Conservation (phyloP, 2,113 vertebrate genomes). For the Percopsis transmontana region DNA sequence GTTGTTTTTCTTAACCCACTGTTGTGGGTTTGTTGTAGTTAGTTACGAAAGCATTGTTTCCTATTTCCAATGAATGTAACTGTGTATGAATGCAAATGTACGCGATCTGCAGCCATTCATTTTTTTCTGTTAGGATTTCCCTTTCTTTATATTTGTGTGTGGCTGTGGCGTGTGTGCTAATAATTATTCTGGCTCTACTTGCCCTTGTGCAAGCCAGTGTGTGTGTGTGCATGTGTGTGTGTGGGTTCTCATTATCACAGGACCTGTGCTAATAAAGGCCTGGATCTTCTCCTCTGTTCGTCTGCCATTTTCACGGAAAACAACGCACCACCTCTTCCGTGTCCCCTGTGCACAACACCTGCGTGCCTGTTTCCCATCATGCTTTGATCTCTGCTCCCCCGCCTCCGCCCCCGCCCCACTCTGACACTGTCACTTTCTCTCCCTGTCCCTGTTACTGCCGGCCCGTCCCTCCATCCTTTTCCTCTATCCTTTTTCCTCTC, state of each 20-base stretch:
- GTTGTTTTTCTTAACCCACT: background rate
- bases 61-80: too few species aligned
- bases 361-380: background rate
- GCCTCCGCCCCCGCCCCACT: background rate
- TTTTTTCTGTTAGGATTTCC: background rate
- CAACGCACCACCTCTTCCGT: conserved; percentile 24
- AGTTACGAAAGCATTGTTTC: too few species aligned
- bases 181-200: background rate
- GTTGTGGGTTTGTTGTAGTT: background rate
- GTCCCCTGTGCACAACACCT: conserved; percentile 5
- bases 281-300: conserved; percentile 48
- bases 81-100: too few species aligned
- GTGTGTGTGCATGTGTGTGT: conserved; percentile 4
- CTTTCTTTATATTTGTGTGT: background rate
- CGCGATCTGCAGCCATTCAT: background rate
- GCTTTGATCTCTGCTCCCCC: conserved; percentile 41
- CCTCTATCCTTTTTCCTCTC: background rate
- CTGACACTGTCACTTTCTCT: background rate
- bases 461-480: background rate
- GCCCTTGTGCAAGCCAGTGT: background rate
- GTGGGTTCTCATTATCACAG: background rate
- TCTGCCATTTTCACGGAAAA: conserved; percentile 60
- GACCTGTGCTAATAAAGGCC: conserved; percentile 43
- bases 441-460: background rate
- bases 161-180: conserved; percentile 1